Evolutionary conservation across 1,140 invertebrate species (phyloP).

Genomic region (Lineus longissimus): DNA sequence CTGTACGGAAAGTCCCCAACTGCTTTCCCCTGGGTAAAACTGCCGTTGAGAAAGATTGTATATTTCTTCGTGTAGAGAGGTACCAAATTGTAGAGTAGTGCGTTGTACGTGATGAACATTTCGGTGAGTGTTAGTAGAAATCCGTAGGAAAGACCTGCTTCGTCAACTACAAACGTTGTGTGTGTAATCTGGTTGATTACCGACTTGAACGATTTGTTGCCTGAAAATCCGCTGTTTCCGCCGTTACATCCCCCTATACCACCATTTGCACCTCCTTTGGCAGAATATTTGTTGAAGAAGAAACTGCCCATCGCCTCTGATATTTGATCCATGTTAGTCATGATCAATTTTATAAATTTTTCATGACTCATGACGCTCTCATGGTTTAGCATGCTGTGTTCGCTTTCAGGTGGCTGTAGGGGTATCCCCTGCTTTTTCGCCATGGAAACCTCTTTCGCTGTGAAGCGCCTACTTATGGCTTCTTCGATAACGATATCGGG

Average conservation of each 20-base stretch:
- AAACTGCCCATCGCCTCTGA: background rate
- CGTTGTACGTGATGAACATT: constrained; percentile 6
- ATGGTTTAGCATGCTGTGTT: background rate
- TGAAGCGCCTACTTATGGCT: background rate
- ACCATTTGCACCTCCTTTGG: background rate
- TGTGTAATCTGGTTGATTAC: constrained; percentile 3
- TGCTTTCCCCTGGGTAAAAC: constrained; percentile 2
- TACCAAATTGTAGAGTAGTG: constrained; percentile 2
- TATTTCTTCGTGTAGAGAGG: constrained; percentile 3
- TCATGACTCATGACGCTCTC: constrained; percentile 4
- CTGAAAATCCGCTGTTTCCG: background rate
- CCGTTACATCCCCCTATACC: background rate
- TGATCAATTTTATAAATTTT: background rate
- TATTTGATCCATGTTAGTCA: background rate
- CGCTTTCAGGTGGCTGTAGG: background rate
- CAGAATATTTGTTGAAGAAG: background rate
- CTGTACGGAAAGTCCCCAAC: constrained; percentile 2
- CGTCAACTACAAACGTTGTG: background rate
- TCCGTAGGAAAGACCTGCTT: background rate
- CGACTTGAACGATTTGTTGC: constrained; percentile 1
- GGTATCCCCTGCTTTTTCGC: background rate
- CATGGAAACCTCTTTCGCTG: background rate
- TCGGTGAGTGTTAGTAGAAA: background rate
- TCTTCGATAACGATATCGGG: constrained; percentile 1
- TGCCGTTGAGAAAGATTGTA: constrained; percentile 2